phyloP scores from a whole-genome alignment of 1,140 invertebrate species.

The Drosophila auraria region DNA sequence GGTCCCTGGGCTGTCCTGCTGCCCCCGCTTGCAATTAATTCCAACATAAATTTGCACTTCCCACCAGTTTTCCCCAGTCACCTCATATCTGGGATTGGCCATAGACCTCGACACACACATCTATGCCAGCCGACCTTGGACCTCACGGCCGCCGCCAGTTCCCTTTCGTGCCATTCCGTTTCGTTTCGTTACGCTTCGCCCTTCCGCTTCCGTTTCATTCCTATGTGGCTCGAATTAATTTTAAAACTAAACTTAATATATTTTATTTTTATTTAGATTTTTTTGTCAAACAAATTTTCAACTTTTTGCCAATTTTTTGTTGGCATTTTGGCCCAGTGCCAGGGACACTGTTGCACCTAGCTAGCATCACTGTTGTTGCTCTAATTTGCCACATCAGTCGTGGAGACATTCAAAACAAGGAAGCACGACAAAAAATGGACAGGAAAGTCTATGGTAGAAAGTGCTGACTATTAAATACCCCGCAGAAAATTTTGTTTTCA shows the following conservation, averaged over 20 bases:
- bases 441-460: background rate
- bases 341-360: conserved; percentile 16
- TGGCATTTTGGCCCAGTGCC: conserved; percentile 26
- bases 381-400: conserved; percentile 41
- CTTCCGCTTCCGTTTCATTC: background rate
- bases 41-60: conserved; percentile 73
- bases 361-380: background rate
- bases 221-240: background rate
- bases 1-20: conserved; percentile 20
- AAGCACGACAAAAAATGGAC: background rate
- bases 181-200: background rate
- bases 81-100: conserved; percentile 12
- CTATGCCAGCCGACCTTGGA: conserved; percentile 26
- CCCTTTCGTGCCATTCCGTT: background rate
- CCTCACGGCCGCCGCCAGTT: conserved; percentile 1
- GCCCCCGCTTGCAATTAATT: conserved; percentile 62
- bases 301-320: no score
- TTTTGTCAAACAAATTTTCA: no score
- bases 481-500: no score
- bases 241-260: no score
- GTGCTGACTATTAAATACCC: background rate
- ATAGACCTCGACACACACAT: conserved; percentile 13
- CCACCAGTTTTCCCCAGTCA: conserved; percentile 15
- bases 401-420: conserved; percentile 34
- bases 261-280: no score